Evolutionary conservation across 92 coral and sea anemone genomes (phyloP).

Genomic region (Desmophyllum pertusum): DNA sequence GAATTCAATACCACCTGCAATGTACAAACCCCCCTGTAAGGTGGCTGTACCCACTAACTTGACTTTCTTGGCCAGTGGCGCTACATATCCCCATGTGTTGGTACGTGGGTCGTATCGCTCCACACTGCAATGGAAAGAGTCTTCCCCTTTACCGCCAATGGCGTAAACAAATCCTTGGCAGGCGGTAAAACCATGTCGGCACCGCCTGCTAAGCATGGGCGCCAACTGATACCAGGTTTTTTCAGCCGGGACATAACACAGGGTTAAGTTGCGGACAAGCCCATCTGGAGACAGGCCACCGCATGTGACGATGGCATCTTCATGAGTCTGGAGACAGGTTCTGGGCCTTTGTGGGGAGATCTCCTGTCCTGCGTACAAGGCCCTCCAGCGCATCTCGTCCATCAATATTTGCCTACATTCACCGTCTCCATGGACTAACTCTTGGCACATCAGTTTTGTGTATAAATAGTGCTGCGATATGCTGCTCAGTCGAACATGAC

Average conservation of each 20-base stretch:
- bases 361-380: constrained; percentile 36
- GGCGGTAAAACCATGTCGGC: constrained; percentile 75
- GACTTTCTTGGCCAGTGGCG: constrained; percentile 66
- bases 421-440: constrained; percentile 57
- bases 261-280: constrained; percentile 64
- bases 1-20: constrained; percentile 78
- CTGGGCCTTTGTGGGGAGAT: constrained; percentile 66
- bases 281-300: constrained; percentile 84
- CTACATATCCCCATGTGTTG: constrained; percentile 74
- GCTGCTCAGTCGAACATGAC: constrained; percentile 81
- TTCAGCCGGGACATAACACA: constrained; percentile 76
- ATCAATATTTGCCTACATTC: constrained; percentile 70
- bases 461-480: constrained; percentile 73
- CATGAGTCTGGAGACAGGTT: constrained; percentile 72
- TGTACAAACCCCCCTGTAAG: constrained; percentile 66
- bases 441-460: constrained; percentile 59
- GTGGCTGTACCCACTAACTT: constrained; percentile 78
- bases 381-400: constrained; percentile 67
- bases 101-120: constrained; percentile 85
- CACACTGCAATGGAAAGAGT: constrained; percentile 59
- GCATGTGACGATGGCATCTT: constrained; percentile 80
- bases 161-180: constrained; percentile 80
- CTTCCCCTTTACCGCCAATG: constrained; percentile 88
- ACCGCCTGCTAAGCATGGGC: constrained; percentile 74
- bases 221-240: constrained; percentile 76